phyloP scores from a whole-genome alignment of 2,113 vertebrate species.

The Notarius quadriscutis region DNA sequence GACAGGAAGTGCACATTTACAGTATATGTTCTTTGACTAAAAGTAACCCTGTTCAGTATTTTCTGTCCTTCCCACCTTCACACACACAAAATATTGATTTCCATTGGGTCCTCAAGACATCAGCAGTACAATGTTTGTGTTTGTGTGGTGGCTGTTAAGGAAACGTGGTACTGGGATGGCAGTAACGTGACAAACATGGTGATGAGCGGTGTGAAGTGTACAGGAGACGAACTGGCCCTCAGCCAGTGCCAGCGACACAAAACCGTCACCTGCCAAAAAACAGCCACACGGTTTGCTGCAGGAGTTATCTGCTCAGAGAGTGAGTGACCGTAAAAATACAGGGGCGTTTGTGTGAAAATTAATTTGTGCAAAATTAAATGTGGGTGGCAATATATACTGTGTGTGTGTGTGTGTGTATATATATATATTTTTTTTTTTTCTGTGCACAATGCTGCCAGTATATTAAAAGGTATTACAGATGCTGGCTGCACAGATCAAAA shows the following conservation, averaged over 20 bases:
- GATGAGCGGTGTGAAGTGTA: slow-evolving; percentile 89
- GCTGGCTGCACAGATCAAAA: neutral
- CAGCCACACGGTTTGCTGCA: slow-evolving; percentile 80
- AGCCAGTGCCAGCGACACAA: slow-evolving; percentile 86
- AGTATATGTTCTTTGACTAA: neutral
- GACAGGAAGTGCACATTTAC: neutral
- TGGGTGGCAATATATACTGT: neutral
- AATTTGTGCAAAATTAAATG: neutral
- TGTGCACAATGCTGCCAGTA: neutral
- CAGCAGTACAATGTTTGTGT: slow-evolving; percentile 22
- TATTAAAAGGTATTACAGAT: slow-evolving; percentile 1
- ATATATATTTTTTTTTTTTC: neutral
- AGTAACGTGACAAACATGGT: slow-evolving; percentile 90
- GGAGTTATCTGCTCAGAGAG: slow-evolving; percentile 98
- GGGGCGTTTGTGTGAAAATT: neutral
- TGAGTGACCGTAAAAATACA: slow-evolving; percentile 67
- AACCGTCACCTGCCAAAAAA: slow-evolving; percentile 83
- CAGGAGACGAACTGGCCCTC: slow-evolving; percentile 84
- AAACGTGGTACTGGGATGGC: slow-evolving; percentile 98
- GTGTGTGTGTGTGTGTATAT: no score
- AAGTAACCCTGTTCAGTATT: neutral
- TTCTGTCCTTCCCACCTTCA: neutral
- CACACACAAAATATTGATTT: neutral
- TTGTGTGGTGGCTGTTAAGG: slow-evolving; percentile 71
- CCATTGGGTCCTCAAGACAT: neutral